phyloP scores from a whole-genome alignment of 2,888 invertebrate species.

The Caenorhabditis doughertyi region DNA sequence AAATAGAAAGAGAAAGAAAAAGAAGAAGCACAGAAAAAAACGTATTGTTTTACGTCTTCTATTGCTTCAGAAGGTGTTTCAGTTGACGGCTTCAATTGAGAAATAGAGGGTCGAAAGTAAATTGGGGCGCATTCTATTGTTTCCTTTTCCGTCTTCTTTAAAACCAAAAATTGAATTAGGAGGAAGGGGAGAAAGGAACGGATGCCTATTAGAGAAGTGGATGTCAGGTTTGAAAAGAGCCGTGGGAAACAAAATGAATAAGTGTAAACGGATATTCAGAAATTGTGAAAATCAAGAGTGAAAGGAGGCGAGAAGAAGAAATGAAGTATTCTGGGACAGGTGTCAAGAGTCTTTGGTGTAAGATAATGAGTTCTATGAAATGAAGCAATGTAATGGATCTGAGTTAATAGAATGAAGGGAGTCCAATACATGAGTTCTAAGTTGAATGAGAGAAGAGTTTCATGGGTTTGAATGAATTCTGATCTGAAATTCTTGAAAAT shows the following conservation, averaged over 20 bases:
- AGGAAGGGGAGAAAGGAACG: slow-evolving; percentile 9
- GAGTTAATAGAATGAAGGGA: not conserved
- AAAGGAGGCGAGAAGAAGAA: not conserved
- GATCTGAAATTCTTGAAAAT: no score
- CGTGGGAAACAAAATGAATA: slow-evolving; percentile 39
- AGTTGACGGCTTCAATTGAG: not conserved
- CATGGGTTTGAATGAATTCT: no score
- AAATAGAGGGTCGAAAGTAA: slow-evolving; percentile 1
- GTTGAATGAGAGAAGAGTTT: no score
- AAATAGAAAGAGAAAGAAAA: not conserved
- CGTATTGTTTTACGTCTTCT: slow-evolving; percentile 24
- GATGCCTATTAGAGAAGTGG: slow-evolving; percentile 20
- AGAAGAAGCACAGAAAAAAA: not conserved
- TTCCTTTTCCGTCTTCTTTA: not conserved
- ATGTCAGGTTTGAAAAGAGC: slow-evolving; percentile 41
- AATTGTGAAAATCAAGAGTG: not conserved
- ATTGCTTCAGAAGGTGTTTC: slow-evolving; percentile 27
- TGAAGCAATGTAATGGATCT: not conserved
- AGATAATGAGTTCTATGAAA: slow-evolving; percentile 28
- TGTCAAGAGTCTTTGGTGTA: slow-evolving; percentile 10
- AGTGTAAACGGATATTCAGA: slow-evolving; percentile 35
- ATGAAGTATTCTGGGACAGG: slow-evolving; percentile 23
- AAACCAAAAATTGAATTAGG: slow-evolving; percentile 53
- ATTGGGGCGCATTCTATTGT: slow-evolving; percentile 24
- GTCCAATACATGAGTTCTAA: no score